Conservation (phyloP, 2,888 invertebrate genomes). For the Falcaria lacertinaria region DNA sequence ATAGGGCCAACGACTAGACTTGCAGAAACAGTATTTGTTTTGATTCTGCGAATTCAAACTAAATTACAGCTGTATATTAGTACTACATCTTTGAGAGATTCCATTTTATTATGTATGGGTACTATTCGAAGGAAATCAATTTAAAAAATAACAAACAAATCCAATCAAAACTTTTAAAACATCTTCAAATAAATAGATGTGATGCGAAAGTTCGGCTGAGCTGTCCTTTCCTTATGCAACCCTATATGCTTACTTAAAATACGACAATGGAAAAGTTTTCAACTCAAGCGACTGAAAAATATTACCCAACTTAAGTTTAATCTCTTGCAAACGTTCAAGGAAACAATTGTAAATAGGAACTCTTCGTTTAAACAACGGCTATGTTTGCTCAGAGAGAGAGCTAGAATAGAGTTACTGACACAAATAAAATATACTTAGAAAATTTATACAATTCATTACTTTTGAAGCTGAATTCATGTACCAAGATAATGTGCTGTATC, state of each 20-base stretch:
- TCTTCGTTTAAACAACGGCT: constrained; percentile 35
- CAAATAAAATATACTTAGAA: constrained; percentile 3
- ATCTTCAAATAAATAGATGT: background rate
- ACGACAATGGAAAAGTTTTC: constrained; percentile 59
- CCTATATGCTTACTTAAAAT: constrained; percentile 16
- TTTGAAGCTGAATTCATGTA: too few relatives aligned
- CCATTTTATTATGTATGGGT: too few relatives aligned
- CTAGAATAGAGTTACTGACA: constrained; percentile 6
- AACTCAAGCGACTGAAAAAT: constrained; percentile 65
- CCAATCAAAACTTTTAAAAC: background rate
- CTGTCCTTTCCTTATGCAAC: constrained; percentile 12
- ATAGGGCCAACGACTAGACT: too few relatives aligned
- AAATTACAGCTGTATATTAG: too few relatives aligned
- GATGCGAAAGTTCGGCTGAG: background rate
- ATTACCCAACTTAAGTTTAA: constrained; percentile 72
- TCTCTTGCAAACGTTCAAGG: constrained; percentile 61
- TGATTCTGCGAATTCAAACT: too few relatives aligned
- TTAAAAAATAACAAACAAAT: background rate
- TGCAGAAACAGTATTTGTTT: too few relatives aligned
- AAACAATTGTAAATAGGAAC: constrained; percentile 65
- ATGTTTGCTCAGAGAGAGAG: constrained; percentile 27
- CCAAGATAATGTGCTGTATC: too few relatives aligned
- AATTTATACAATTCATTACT: too few relatives aligned
- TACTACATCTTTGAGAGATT: too few relatives aligned
- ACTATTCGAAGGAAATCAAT: too few relatives aligned